Conservation (phyloP, 2,113 vertebrate species). For the Perca flavescens region DNA sequence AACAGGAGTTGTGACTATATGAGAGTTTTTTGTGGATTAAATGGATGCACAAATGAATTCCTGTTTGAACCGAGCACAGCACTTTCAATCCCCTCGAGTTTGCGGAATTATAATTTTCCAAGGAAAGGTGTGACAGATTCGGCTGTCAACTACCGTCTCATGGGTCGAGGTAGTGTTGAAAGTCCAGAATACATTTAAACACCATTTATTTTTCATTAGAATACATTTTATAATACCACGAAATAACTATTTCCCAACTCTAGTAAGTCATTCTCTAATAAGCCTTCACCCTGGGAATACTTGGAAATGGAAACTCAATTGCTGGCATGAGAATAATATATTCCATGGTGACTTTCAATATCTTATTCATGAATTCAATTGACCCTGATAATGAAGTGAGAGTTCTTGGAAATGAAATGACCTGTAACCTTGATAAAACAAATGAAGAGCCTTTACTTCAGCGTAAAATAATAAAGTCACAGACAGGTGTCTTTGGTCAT, state of each 20-base stretch:
- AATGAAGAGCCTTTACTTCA: constrained; percentile 31
- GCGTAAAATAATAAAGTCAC: not conserved
- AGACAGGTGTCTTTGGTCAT: not conserved
- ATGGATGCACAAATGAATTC: constrained; percentile 42
- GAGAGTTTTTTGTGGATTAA: constrained; percentile 51
- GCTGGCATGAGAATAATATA: constrained; percentile 61
- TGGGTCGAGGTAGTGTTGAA: not conserved
- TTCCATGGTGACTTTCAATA: constrained; percentile 65
- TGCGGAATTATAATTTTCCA: not conserved
- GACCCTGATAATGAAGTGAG: constrained; percentile 61
- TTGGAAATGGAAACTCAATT: constrained; percentile 60
- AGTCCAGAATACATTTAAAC: constrained; percentile 15
- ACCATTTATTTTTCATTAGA: constrained; percentile 29
- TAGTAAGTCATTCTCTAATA: constrained; percentile 54
- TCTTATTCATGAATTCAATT: constrained; percentile 78
- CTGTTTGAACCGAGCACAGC: constrained; percentile 26
- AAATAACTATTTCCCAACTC: constrained; percentile 50
- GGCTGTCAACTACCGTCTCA: not conserved
- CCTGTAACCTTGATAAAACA: constrained; percentile 59
- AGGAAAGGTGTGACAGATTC: not conserved
- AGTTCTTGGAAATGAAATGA: constrained; percentile 60
- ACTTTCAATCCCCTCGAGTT: not conserved
- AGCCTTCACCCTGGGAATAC: constrained; percentile 58
- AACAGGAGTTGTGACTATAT: constrained; percentile 18
- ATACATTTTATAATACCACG: not conserved